Evolutionary conservation across 2,888 invertebrate genomes (phyloP).

Genomic region (Teinopalpus imperialis): DNA sequence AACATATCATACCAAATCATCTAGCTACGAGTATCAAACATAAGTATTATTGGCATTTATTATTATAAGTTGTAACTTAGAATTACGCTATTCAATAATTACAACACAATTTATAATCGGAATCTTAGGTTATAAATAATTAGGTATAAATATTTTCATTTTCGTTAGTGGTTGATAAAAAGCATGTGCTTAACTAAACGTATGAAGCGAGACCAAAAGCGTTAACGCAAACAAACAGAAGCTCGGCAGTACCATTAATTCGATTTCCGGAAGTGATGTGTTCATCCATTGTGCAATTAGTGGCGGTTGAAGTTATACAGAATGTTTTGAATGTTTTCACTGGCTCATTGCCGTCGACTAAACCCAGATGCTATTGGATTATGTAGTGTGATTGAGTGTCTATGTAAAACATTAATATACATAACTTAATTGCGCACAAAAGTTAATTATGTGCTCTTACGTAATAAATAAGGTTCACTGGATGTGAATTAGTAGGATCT

Average conservation of each 20-base stretch:
- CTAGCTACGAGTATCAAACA: no score
- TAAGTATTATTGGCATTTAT: no score
- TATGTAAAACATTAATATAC: no score
- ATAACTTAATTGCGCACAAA: no score
- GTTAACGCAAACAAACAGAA: conserved; percentile 14
- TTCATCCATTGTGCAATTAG: conserved; percentile 12
- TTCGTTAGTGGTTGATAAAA: conserved; percentile 7
- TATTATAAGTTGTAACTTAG: no score
- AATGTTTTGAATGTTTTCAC: conserved; percentile 13
- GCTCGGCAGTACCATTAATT: background rate
- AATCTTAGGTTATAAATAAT: no score
- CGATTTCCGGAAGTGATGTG: conserved; percentile 19
- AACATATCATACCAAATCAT: no score
- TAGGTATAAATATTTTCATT: conserved; percentile 13
- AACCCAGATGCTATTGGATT: background rate
- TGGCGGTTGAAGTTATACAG: conserved; percentile 10
- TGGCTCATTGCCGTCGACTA: background rate
- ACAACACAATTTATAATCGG: background rate
- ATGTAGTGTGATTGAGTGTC: background rate
- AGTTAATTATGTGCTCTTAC: no score
- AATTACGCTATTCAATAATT: no score
- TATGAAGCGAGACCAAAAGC: conserved; percentile 15
- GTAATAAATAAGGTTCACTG: no score
- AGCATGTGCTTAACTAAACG: conserved; percentile 7
- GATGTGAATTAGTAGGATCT: no score